These are phyloP conservation scores for Coregonus clupeaformis DNA, from an alignment of 2,113 vertebrate species.

Conservation along the genomic window DNA sequence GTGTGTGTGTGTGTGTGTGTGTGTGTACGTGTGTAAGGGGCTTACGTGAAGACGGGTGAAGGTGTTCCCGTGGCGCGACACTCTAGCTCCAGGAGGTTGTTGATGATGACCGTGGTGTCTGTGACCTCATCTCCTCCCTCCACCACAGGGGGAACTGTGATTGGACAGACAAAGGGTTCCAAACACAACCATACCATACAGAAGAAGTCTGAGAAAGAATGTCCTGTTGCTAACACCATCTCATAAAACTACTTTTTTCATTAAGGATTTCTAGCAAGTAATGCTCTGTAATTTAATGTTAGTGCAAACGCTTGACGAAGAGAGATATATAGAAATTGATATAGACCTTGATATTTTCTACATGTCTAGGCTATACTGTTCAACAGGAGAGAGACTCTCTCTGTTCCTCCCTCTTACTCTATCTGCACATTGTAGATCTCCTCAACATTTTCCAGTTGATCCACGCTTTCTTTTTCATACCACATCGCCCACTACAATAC, in stretches of 20 bases:
- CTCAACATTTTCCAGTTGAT: constrained; percentile 25
- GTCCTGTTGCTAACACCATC: too few species aligned
- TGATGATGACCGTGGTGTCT: constrained; percentile 79
- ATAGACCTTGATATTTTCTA: too few species aligned
- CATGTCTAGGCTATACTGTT: too few species aligned
- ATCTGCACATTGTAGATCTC: background rate
- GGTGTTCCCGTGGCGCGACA: constrained; percentile 85
- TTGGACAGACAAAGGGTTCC: constrained; percentile 29
- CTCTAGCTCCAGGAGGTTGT: constrained; percentile 85
- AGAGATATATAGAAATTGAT: too few species aligned
- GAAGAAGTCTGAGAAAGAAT: too few species aligned
- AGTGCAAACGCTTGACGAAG: too few species aligned
- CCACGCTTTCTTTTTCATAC: background rate
- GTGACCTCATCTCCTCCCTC: constrained; percentile 79
- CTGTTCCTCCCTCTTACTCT: background rate
- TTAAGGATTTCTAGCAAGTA: too few species aligned
- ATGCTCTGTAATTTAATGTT: too few species aligned
- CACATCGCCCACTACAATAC: background rate
- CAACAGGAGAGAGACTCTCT: background rate
- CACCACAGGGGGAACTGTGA: constrained; percentile 84
- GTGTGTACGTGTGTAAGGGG: background rate
- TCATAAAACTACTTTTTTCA: too few species aligned
- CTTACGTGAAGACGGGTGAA: constrained; percentile 85
- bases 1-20: background rate
- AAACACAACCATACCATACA: constrained; percentile 1